Evolutionary conservation across 2,113 vertebrate species (phyloP).

Genomic region (Malurus elegans): DNA sequence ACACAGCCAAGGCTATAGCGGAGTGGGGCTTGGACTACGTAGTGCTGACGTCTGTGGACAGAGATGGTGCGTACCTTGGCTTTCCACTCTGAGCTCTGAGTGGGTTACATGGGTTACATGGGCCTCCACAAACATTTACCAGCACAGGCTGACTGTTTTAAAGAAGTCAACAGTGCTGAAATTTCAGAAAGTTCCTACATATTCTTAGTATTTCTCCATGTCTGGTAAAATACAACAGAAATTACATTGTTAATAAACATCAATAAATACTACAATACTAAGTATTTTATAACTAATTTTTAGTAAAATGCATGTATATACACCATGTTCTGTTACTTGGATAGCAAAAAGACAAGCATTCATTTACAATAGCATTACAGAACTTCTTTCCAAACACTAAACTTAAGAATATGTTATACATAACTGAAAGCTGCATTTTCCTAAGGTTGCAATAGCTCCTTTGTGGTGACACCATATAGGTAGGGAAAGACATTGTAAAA

Average conservation of each 20-base stretch:
- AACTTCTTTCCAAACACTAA: not conserved
- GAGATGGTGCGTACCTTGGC: conserved; percentile 82
- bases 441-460: not conserved
- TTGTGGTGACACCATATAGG: not conserved
- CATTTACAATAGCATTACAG: not conserved
- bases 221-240: not conserved
- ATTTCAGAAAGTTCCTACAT: not conserved
- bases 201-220: not conserved
- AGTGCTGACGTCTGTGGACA: conserved; percentile 95
- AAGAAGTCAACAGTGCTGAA: not conserved
- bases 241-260: not conserved
- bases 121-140: rapidly evolving
- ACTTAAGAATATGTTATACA: not conserved
- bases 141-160: not conserved
- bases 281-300: not conserved
- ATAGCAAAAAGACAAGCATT: not conserved
- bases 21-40: conserved; percentile 98
- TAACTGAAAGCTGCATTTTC: not conserved
- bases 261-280: not conserved
- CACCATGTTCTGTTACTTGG: not conserved
- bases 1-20: conserved; percentile 89
- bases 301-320: not conserved
- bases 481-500: not conserved
- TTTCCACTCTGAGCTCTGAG: rapidly evolving
- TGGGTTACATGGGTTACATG: rapidly evolving